These are phyloP conservation scores for Oligia strigilis DNA, from an alignment of 2,888 invertebrate species.

Conservation along the genomic window DNA sequence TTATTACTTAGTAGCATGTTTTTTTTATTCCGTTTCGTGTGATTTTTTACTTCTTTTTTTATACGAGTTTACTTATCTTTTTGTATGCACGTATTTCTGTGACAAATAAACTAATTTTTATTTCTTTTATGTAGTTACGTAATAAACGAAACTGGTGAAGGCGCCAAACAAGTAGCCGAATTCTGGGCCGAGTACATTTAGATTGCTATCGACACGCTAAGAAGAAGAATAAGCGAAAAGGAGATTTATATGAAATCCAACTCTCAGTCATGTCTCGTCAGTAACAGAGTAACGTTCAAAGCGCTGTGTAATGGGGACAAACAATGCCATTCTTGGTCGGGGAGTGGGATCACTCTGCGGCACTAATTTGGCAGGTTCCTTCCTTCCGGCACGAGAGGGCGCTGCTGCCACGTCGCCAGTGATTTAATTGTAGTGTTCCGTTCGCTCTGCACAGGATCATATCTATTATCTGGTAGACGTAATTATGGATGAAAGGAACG, in stretches of 20 bases:
- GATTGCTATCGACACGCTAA: no score
- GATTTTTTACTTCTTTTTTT: no score
- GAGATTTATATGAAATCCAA: constrained; percentile 1
- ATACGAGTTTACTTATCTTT: no score
- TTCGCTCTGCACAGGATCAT: constrained; percentile 49
- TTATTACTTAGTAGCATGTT: no score
- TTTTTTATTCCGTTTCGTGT: no score
- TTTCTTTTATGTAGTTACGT: no score
- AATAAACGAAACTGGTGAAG: no score
- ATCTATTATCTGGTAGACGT: constrained; percentile 49
- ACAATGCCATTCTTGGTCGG: constrained; percentile 82
- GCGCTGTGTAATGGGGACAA: constrained; percentile 83
- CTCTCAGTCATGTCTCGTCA: constrained; percentile 67
- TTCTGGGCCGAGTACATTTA: no score
- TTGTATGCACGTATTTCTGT: no score
- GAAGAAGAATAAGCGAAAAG: neutral
- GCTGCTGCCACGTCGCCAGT: constrained; percentile 57
- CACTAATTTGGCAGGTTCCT: constrained; percentile 88
- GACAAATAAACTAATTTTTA: no score
- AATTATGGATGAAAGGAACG: constrained; percentile 43
- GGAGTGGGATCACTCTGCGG: constrained; percentile 70
- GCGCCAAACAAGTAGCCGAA: no score
- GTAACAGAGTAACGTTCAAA: constrained; percentile 74
- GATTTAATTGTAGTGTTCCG: constrained; percentile 75
- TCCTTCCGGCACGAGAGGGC: constrained; percentile 83